Conservation (phyloP, 2,113 vertebrate species). For the Galeopterus variegatus region DNA sequence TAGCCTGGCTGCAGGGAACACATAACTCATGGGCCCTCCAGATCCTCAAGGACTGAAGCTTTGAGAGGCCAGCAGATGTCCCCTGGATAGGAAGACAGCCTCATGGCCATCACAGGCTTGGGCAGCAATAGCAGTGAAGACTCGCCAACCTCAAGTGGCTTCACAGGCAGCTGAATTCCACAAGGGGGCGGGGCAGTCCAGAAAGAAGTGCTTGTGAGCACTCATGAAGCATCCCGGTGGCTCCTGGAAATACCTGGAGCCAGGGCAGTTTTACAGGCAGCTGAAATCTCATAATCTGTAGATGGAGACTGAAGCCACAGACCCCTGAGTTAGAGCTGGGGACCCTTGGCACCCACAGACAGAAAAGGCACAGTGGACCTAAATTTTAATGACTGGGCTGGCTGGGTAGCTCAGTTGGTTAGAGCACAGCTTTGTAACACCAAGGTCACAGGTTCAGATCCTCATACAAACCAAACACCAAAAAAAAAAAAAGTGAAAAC, state of each 20-base stretch:
- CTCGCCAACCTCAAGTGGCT: not conserved
- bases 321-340: not conserved
- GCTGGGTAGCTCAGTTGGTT: too few relatives aligned
- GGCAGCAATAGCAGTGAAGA: not conserved
- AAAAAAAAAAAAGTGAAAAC: too few relatives aligned
- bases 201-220: not conserved
- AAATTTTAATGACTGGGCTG: not conserved
- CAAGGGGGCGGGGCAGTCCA: not conserved
- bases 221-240: not conserved
- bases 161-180: slow-evolving; percentile 36
- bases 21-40: not conserved
- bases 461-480: too few relatives aligned
- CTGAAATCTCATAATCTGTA: not conserved
- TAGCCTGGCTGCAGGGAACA: not conserved
- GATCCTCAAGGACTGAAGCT: not conserved
- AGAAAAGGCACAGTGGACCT: not conserved
- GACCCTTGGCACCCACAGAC: not conserved
- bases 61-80: not conserved
- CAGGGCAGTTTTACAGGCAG: not conserved
- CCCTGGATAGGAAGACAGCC: not conserved
- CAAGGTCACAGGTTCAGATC: too few relatives aligned
- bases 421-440: too few relatives aligned
- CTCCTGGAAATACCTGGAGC: not conserved
- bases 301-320: not conserved
- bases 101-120: not conserved